Evolutionary conservation across 1,140 invertebrate species (phyloP).

Genomic region (Medauroidea extradentata): DNA sequence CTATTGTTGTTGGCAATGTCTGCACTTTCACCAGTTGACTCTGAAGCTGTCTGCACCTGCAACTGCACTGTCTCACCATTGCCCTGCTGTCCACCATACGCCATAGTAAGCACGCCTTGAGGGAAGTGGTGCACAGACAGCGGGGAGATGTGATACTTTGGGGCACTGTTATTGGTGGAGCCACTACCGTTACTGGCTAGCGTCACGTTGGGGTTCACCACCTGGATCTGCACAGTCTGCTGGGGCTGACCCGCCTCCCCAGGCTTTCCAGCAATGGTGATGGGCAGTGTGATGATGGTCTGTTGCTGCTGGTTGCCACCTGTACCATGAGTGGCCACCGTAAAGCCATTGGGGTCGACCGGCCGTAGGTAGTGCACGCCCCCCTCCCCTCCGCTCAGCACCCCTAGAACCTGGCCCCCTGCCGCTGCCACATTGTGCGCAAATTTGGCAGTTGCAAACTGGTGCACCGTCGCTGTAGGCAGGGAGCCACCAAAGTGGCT

Average conservation of each 20-base stretch:
- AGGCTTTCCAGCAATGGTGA: constrained; percentile 67
- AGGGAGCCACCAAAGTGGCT: constrained; percentile 57
- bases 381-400: constrained; percentile 57
- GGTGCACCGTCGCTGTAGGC: constrained; percentile 58
- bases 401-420: constrained; percentile 51
- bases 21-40: constrained; percentile 2
- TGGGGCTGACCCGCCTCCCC: constrained; percentile 54
- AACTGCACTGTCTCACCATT: constrained; percentile 50
- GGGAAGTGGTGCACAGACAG: constrained; percentile 59
- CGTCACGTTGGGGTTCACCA: constrained; percentile 56
- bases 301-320: constrained; percentile 47
- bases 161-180: constrained; percentile 34
- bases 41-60: constrained; percentile 24
- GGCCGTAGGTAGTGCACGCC: constrained; percentile 70
- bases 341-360: constrained; percentile 53
- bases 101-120: constrained; percentile 62
- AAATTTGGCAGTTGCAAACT: constrained; percentile 61
- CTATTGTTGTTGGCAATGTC: constrained; percentile 8
- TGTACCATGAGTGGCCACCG: constrained; percentile 24
- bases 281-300: constrained; percentile 64
- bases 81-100: constrained; percentile 55
- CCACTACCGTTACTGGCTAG: constrained; percentile 41
- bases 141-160: constrained; percentile 63
- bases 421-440: constrained; percentile 56
- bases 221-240: constrained; percentile 72